Evolutionary conservation across 1,140 invertebrate genomes (phyloP).

Genomic region (Littorina saxatilis): DNA sequence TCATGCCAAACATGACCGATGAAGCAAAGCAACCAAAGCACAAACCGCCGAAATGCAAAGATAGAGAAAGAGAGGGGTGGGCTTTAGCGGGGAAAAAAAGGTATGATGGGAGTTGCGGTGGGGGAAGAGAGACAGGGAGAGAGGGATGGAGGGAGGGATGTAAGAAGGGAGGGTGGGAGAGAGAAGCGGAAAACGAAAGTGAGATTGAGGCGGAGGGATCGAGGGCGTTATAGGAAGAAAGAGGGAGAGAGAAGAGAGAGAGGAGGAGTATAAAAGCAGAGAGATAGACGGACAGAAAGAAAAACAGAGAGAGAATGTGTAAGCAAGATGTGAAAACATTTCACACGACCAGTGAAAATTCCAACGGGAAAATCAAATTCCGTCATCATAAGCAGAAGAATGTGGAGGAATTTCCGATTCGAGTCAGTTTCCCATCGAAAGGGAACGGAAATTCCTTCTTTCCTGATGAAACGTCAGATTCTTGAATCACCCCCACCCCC

Average conservation of each 20-base stretch:
- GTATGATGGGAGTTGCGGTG: background rate
- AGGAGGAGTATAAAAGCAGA: background rate
- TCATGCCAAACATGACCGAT: too few species aligned
- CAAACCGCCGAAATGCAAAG: background rate
- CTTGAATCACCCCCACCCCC: too few species aligned
- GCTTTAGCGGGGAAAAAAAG: background rate
- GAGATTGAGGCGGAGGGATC: background rate
- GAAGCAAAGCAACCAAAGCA: too few species aligned
- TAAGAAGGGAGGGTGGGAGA: background rate
- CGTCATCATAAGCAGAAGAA: too few species aligned
- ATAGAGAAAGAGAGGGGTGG: background rate
- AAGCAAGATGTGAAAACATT: background rate
- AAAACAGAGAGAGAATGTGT: background rate
- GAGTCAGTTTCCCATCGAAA: too few species aligned
- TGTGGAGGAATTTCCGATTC: too few species aligned
- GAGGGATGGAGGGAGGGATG: background rate
- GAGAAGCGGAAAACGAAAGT: background rate
- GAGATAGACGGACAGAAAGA: background rate
- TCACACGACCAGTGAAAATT: too few species aligned
- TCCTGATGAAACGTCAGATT: too few species aligned
- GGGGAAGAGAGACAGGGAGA: constrained; percentile 9
- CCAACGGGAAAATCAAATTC: too few species aligned
- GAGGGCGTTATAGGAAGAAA: background rate
- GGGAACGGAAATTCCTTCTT: too few species aligned
- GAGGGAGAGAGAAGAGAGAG: background rate